These are phyloP conservation scores for Rhabdomys dilectus DNA, from an alignment of 2,113 vertebrate species.

Conservation along the genomic window DNA sequence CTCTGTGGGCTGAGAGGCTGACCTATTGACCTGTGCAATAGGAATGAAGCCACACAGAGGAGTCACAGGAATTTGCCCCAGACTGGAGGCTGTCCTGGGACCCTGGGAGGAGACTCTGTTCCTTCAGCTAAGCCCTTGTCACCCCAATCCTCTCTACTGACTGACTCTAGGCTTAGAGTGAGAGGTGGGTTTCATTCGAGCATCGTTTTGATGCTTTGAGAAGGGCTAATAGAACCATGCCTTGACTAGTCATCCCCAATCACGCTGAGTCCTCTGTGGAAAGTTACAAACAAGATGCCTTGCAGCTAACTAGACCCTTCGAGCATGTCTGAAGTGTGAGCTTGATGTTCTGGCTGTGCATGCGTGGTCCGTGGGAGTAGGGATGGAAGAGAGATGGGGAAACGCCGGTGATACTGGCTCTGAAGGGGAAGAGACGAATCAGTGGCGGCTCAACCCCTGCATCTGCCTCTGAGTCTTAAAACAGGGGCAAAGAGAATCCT, in stretches of 20 bases:
- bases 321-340: neutral
- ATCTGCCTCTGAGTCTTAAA: neutral
- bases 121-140: too few species aligned
- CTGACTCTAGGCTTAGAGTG: too few species aligned
- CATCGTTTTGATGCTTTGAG: neutral
- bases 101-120: neutral
- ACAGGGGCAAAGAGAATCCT: neutral
- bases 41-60: rapidly evolving
- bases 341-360: neutral
- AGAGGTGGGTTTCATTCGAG: neutral
- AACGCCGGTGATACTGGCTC: rapidly evolving
- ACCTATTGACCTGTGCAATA: neutral
- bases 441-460: neutral
- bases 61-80: rapidly evolving
- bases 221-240: neutral
- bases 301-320: constrained; percentile 6
- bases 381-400: neutral
- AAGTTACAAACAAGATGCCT: neutral
- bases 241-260: neutral
- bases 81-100: neutral
- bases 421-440: neutral
- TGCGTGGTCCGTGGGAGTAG: too few species aligned
- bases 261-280: neutral
- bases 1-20: neutral
- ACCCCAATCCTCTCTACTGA: neutral